Evolutionary conservation across 2,797 vertebrate genomes (phyloP).

Genomic region (Tokudaia muenninki): DNA sequence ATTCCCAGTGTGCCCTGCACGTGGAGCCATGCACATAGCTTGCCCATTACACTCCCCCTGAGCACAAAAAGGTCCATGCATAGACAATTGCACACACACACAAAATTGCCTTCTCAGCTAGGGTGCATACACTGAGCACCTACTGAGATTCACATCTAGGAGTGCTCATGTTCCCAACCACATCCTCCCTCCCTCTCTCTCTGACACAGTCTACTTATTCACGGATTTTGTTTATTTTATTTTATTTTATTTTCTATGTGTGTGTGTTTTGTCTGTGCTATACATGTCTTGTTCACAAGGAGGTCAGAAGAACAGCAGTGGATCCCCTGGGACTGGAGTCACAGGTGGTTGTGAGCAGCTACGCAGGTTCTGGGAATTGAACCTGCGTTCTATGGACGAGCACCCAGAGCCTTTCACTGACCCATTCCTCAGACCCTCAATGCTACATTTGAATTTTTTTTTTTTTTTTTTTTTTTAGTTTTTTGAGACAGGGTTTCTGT

Average conservation of each 20-base stretch:
- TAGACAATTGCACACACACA: neutral
- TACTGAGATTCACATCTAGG: neutral
- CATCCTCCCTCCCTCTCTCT: too few relatives aligned
- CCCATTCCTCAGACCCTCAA: neutral
- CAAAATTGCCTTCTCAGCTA: neutral
- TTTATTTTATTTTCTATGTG: neutral
- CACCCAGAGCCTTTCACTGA: neutral
- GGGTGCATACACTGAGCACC: accelerated
- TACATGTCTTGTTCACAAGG: neutral
- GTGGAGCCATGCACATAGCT: neutral
- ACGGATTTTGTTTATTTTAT: neutral
- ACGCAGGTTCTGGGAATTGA: neutral
- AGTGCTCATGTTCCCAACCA: neutral
- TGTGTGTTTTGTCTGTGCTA: neutral
- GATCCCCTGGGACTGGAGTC: too few relatives aligned
- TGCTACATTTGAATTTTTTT: neutral
- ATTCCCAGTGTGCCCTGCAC: too few relatives aligned
- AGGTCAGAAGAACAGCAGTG: neutral
- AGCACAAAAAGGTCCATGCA: neutral
- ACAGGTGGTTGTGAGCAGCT: neutral
- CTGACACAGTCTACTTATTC: too few relatives aligned
- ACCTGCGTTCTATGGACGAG: neutral
- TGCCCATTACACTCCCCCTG: accelerated
- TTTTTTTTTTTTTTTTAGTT: too few relatives aligned
- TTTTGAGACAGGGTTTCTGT: too few relatives aligned